Conservation (phyloP, 1,140 invertebrate species). For the Periplaneta americana region DNA sequence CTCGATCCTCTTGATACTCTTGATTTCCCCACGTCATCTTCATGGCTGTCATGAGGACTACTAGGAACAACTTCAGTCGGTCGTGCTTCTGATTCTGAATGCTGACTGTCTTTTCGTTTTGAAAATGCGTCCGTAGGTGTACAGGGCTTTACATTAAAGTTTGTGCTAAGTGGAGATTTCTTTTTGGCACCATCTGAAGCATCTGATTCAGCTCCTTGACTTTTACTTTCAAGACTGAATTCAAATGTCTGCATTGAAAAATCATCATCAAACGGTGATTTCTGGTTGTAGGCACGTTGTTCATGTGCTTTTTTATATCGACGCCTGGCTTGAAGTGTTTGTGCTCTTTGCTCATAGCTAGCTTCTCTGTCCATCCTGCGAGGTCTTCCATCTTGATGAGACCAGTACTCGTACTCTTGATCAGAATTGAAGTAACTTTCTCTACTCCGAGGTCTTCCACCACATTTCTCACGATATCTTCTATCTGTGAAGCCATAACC, state of each 20-base stretch:
- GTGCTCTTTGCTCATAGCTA: slow-evolving; percentile 18
- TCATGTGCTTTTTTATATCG: slow-evolving; percentile 19
- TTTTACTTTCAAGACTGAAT: slow-evolving; percentile 23
- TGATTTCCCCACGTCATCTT: slow-evolving; percentile 6
- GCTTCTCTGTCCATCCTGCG: not conserved
- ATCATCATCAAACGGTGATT: slow-evolving; percentile 64
- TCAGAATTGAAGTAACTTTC: slow-evolving; percentile 15
- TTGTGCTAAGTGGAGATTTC: slow-evolving; percentile 15
- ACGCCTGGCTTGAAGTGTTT: slow-evolving; percentile 21
- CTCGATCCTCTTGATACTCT: slow-evolving; percentile 21
- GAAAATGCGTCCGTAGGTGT: not conserved
- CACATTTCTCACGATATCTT: slow-evolving; percentile 13
- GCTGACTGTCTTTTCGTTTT: not conserved
- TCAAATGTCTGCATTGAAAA: slow-evolving; percentile 42
- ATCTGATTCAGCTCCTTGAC: slow-evolving; percentile 24
- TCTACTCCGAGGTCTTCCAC: slow-evolving; percentile 15
- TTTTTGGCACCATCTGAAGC: slow-evolving; percentile 24
- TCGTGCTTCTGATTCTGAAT: not conserved
- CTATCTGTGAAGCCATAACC: not conserved
- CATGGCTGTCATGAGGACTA: not conserved
- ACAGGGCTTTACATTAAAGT: not conserved
- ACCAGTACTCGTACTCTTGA: slow-evolving; percentile 17
- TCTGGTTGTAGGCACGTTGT: slow-evolving; percentile 32
- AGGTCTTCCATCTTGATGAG: not conserved
- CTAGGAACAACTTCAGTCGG: not conserved